Percentiles rank a stretch among this genome's conserved stretches.
phyloP scores from a whole-genome alignment of 2,888 invertebrate species.

The Seladonia tumulorum region DNA sequence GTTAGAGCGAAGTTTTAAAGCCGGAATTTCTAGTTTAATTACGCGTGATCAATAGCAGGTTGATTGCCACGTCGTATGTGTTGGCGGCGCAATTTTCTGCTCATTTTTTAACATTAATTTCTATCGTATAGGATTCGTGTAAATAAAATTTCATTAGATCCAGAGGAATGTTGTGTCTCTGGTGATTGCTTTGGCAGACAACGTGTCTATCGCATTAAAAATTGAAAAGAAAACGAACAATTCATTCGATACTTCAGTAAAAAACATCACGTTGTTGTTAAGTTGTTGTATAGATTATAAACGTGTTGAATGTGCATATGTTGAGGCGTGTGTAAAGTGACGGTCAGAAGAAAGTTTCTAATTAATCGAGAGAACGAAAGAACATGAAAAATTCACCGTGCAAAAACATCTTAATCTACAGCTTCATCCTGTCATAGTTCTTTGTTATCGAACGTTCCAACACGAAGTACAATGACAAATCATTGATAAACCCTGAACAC shows the following conservation, averaged over 20 bases:
- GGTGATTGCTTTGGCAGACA: background rate
- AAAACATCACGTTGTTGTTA: background rate
- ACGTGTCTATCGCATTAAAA: background rate
- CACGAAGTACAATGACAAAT: background rate
- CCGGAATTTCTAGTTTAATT: background rate
- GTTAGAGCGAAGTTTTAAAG: background rate
- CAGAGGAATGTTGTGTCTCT: background rate
- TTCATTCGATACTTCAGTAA: background rate
- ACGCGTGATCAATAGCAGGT: background rate
- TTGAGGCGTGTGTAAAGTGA: background rate
- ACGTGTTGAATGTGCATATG: background rate
- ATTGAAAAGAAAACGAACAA: background rate
- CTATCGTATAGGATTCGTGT: background rate
- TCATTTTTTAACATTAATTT: background rate
- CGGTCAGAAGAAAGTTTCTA: background rate
- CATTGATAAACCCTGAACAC: too few species aligned
- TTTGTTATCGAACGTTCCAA: background rate
- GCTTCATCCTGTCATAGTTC: background rate
- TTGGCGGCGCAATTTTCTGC: background rate
- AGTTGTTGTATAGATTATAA: constrained; percentile 1
- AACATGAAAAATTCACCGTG: background rate
- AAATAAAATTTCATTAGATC: background rate
- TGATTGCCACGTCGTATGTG: background rate
- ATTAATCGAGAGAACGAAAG: background rate
- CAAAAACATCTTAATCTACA: background rate